These are phyloP conservation scores for Albula goreensis DNA, from an alignment of 2,113 vertebrate genomes.

Conservation along the genomic window DNA sequence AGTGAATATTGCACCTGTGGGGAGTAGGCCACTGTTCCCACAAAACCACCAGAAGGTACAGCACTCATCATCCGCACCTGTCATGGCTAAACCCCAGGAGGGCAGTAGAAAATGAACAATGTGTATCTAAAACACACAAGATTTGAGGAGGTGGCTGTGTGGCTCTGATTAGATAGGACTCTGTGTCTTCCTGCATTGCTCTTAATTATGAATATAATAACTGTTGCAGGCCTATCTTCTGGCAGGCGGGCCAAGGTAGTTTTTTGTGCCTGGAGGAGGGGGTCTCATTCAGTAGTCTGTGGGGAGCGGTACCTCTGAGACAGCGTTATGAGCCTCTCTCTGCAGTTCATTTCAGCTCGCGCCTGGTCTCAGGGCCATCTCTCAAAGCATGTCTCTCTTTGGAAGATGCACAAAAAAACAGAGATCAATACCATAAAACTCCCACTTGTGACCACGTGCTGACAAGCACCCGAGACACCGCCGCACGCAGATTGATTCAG, in stretches of 20 bases:
- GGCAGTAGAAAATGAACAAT: not conserved
- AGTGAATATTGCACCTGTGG: not conserved
- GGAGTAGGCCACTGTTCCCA: not conserved
- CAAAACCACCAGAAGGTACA: not conserved
- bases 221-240: not conserved
- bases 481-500: constrained; percentile 34
- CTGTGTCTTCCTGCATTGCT: not conserved
- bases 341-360: constrained; percentile 3
- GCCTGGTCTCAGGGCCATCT: not conserved
- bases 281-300: not conserved
- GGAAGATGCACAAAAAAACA: constrained; percentile 11
- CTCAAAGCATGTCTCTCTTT: not conserved
- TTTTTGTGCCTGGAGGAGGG: not conserved
- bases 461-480: constrained; percentile 11
- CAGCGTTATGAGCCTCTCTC: not conserved
- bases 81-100: not conserved
- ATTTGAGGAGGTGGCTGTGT: not conserved
- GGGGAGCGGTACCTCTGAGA: not conserved
- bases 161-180: not conserved
- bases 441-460: not conserved
- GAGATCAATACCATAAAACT: constrained; percentile 35
- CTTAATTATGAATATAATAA: not conserved
- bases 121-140: not conserved
- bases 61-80: not conserved
- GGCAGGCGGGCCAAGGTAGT: not conserved